Evolutionary conservation across 2,888 invertebrate species (phyloP).

Genomic region (Rhorus exstirpatorius): DNA sequence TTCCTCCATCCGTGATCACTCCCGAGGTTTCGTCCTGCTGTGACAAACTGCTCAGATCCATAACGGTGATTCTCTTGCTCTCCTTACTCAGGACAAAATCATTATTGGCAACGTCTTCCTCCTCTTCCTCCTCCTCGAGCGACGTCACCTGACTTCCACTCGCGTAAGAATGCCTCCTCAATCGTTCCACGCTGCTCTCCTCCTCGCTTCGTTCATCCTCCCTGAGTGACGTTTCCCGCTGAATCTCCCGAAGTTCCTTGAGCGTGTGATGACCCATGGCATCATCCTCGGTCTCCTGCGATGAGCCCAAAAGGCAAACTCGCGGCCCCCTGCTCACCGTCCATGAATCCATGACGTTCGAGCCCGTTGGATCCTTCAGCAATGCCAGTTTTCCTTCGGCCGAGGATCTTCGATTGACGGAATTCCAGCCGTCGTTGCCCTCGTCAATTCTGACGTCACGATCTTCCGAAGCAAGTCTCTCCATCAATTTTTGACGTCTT

Average conservation of each 20-base stretch:
- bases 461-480: slow-evolving; percentile 75
- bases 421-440: slow-evolving; percentile 77
- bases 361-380: slow-evolving; percentile 79
- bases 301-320: slow-evolving; percentile 79
- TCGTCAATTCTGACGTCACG: slow-evolving; percentile 65
- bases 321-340: slow-evolving; percentile 80
- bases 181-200: slow-evolving; percentile 74
- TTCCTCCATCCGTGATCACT: slow-evolving; percentile 58
- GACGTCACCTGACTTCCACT: slow-evolving; percentile 79
- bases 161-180: slow-evolving; percentile 73
- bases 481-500: slow-evolving; percentile 77
- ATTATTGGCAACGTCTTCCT: slow-evolving; percentile 69
- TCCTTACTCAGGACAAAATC: slow-evolving; percentile 79
- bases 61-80: slow-evolving; percentile 80
- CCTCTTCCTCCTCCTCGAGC: slow-evolving; percentile 79
- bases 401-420: slow-evolving; percentile 81
- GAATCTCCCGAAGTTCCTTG: slow-evolving; percentile 38
- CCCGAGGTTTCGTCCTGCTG: slow-evolving; percentile 75
- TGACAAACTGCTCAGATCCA: slow-evolving; percentile 81
- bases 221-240: slow-evolving; percentile 16
- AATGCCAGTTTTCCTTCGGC: slow-evolving; percentile 84
- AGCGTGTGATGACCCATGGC: slow-evolving; percentile 2
- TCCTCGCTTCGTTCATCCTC: slow-evolving; percentile 68
- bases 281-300: slow-evolving; percentile 82
- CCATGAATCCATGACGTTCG: slow-evolving; percentile 83